Conservation (phyloP, 2,888 invertebrate genomes). For the Pandemis corylana region DNA sequence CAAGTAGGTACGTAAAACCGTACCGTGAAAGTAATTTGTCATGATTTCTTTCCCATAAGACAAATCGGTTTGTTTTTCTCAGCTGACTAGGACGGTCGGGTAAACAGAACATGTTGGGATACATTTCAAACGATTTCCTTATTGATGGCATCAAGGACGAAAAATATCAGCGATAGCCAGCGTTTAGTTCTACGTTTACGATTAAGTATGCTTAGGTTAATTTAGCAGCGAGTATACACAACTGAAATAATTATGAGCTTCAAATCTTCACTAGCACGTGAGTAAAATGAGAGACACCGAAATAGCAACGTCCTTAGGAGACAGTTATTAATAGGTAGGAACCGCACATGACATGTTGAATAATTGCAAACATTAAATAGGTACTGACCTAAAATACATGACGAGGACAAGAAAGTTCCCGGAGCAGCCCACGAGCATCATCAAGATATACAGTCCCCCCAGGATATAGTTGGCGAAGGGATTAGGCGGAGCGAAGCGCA, state of each 20-base stretch:
- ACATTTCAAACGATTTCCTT: slow-evolving; percentile 9
- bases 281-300: slow-evolving; percentile 17
- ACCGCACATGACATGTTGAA: neutral
- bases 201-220: neutral
- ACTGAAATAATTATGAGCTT: slow-evolving; percentile 10
- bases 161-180: neutral
- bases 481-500: slow-evolving; percentile 87
- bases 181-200: too few relatives aligned
- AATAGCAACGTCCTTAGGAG: slow-evolving; percentile 16
- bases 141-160: neutral
- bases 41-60: slow-evolving; percentile 15
- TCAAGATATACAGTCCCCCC: slow-evolving; percentile 85
- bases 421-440: slow-evolving; percentile 86
- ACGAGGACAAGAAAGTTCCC: slow-evolving; percentile 90
- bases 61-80: slow-evolving; percentile 25
- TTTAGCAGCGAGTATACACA: neutral
- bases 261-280: slow-evolving; percentile 15
- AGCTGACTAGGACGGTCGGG: neutral
- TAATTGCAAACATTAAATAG: slow-evolving; percentile 14
- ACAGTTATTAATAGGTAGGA: slow-evolving; percentile 33
- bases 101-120: slow-evolving; percentile 1
- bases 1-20: neutral
- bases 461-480: slow-evolving; percentile 84
- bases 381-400: slow-evolving; percentile 88
- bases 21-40: slow-evolving; percentile 10